Base-by-base conservation (phyloP, 2,888 invertebrate species). In the Acholoe squamosa region DNA sequence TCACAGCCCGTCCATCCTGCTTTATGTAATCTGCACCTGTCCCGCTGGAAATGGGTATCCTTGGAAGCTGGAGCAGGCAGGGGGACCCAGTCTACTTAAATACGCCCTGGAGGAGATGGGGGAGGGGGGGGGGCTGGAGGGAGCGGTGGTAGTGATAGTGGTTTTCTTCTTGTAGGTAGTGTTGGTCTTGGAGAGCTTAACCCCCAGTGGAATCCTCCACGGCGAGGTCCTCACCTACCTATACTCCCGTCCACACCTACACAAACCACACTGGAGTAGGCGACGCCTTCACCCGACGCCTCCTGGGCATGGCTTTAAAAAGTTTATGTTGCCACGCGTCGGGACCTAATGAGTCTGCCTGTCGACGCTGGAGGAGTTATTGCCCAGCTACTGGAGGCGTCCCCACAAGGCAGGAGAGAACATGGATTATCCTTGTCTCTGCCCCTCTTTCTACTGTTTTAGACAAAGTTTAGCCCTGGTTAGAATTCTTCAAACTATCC, bases 271-370 rank as follows among this genome's bases (percentile, higher is more conserved):
- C 61, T 43, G 43, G 43, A 43, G 43, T 3, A 3, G 43, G 10
- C 43, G 43, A 43, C 43, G 43, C 5, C 43, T 61, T 12, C 61
- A 12, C 3, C 61, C n/a, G 7, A 61, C 61, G 61, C 61, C 61
- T 61, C 61, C 61, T 61, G 61, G 61, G 61, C n/a, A 61, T n/a
- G n/a, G 61, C 22, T 61, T 61, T 61, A 61, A 61, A 61, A 61
- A 61, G 22, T 61, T 61, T 61, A 61, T 61, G 61, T 61, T 61
- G 22, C 61, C 19, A 61, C 61, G n/a, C 61, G 61, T 61, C 61
- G 1, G n/a, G 7, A 61, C n/a, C 22, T 61, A 61, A 61, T 61
- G 61, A 61, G 61, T 19, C 22, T 19, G 22, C 61, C 61, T 61
- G 61, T 61, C 61, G n/a, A 19, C n/a, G 61, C 61, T n/a, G 61